These are phyloP conservation scores for Drosophila repleta DNA, from an alignment of 1,140 invertebrate genomes.

Conservation along the genomic window DNA sequence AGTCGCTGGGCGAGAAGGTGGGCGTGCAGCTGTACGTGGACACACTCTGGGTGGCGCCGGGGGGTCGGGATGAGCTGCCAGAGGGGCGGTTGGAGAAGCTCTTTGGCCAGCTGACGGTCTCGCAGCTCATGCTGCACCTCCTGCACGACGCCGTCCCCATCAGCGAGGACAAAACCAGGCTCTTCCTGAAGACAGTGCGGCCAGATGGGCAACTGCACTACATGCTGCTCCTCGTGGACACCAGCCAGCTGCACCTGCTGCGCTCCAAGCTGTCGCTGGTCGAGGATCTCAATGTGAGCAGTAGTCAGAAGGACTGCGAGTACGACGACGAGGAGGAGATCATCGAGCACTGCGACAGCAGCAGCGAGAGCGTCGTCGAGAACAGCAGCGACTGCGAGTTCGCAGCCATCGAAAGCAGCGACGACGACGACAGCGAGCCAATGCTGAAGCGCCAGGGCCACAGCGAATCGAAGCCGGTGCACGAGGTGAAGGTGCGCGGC, in stretches of 20 bases:
- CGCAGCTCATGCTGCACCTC: constrained; percentile 53
- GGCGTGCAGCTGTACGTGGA: constrained; percentile 41
- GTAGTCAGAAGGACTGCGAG: not conserved
- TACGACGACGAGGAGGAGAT: not conserved
- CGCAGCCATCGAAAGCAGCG: not conserved
- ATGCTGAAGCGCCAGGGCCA: not conserved
- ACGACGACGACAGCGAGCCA: not conserved
- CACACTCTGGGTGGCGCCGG: constrained; percentile 20
- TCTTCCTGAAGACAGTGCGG: constrained; percentile 47
- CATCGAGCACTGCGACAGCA: not conserved
- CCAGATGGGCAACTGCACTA: constrained; percentile 53
- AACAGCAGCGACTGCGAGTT: constrained; percentile 8
- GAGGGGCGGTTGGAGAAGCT: constrained; percentile 13
- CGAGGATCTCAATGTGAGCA: not conserved
- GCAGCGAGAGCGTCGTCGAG: constrained; percentile 18
- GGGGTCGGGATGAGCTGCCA: not conserved
- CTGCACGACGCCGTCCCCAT: constrained; percentile 35
- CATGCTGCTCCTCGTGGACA: constrained; percentile 35
- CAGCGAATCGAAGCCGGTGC: not conserved
- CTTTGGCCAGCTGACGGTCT: constrained; percentile 37
- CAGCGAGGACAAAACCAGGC: constrained; percentile 13
- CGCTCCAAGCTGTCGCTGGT: constrained; percentile 36
- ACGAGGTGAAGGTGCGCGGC: constrained; percentile 27
- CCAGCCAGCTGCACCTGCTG: constrained; percentile 24
- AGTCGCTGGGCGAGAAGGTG: constrained; percentile 12